A percentile compares a stretch with the other conserved stretches of the same genome.
phyloP scores from a whole-genome alignment of 1,140 invertebrate species.

The Cotesia vestalis region DNA sequence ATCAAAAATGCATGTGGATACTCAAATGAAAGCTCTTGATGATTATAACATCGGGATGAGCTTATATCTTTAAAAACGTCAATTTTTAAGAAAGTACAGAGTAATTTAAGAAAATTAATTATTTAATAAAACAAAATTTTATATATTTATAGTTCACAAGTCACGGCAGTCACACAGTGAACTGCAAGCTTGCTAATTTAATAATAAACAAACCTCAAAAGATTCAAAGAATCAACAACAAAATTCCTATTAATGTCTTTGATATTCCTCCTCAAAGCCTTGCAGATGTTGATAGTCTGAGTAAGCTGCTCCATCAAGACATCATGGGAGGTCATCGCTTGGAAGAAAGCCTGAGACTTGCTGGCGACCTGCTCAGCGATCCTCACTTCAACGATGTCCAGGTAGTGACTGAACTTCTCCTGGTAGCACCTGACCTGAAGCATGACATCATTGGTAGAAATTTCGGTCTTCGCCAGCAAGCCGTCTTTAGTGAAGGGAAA shows the following conservation, averaged over 20 bases:
- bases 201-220: constrained; percentile 69
- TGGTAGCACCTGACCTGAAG: constrained; percentile 68
- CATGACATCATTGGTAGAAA: constrained; percentile 47
- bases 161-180: too few species aligned
- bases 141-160: too few species aligned
- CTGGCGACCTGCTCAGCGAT: constrained; percentile 96
- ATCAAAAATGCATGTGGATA: too few species aligned
- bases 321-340: constrained; percentile 96
- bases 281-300: constrained; percentile 82
- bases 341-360: constrained; percentile 95
- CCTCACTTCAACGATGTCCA: constrained; percentile 95
- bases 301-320: constrained; percentile 89
- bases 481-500: constrained; percentile 72
- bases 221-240: constrained; percentile 81
- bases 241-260: constrained; percentile 79
- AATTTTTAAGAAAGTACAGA: too few species aligned
- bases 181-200: too few species aligned
- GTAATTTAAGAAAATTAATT: too few species aligned
- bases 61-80: too few species aligned
- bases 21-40: too few species aligned
- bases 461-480: constrained; percentile 47
- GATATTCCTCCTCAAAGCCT: constrained; percentile 75
- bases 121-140: too few species aligned
- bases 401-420: constrained; percentile 86
- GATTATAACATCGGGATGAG: too few species aligned